Evolutionary conservation across 2,888 invertebrate species (phyloP), one percentile per base, ranked within the genome.

Genomic region (Tetramorium bicarinatum): DNA sequence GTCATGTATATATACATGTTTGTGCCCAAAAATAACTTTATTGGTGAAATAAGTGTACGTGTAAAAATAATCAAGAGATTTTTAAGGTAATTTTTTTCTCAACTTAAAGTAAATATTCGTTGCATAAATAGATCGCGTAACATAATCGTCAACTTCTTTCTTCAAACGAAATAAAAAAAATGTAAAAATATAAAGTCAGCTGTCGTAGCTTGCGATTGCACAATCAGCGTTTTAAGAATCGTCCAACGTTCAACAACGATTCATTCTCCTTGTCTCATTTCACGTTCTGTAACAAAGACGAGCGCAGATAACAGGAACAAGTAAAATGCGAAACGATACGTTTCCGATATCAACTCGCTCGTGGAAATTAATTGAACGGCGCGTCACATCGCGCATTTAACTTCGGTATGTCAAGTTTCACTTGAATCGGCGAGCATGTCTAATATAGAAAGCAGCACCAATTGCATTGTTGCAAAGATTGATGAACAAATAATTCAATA

Each of bases 321-420:
- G 25, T 47, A 74, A 74, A 80, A 80, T 4, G 44, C 11, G 44
- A 77, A 72, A 56, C 34, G 34, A 79, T 79, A 34, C 34, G 18
- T 79, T 79, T 59, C 38, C 34, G 25, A 72, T 72, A 59, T 74
- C 59, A 59, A 34, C 11, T 2, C 29, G 41, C 44, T 74, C 44
- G 59, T 13, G 13, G 9, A 80, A 80, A 80, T 74, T 79, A 74
- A 59, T 79, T 59, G 34, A 80, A 56, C 29, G 77, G 29, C 54
- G n/a, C 15, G 29, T 75, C 44, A 62, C 54, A 69, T 44, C 49
- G 18, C 18, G 52, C 15, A 15, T 54, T 44, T 67, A 56, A 54
- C 41, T 54, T 52, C 18, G 2, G 13, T 13, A 3, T 54, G n/a
- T 15, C 44, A 41, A 67, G n/a, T 54, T 76, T 64, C 25, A 54